Evolutionary conservation across 2,888 invertebrate species (phyloP).

Genomic region (Axea sp.): DNA sequence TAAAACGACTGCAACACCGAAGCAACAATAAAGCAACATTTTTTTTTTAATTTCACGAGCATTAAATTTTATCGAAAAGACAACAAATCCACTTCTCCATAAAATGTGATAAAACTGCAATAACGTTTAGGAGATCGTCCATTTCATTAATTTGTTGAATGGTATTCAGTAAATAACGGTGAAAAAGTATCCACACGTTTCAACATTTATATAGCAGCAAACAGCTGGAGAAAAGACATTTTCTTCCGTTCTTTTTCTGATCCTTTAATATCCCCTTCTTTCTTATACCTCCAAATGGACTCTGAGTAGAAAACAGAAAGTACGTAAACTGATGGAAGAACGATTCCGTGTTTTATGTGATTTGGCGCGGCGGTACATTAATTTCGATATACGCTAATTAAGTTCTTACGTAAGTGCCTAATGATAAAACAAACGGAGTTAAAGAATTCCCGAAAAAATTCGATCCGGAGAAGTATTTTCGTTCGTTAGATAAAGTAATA

Average conservation of each 20-base stretch:
- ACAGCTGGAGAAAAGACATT: slow-evolving; percentile 32
- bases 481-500: too few relatives aligned
- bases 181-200: slow-evolving; percentile 15
- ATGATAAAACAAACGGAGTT: too few relatives aligned
- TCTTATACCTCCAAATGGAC: slow-evolving; percentile 36
- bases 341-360: slow-evolving; percentile 35
- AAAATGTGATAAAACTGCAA: too few relatives aligned
- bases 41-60: too few relatives aligned
- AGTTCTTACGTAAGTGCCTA: neutral
- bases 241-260: slow-evolving; percentile 27
- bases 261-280: slow-evolving; percentile 48
- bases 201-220: slow-evolving; percentile 34
- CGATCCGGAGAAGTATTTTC: too few relatives aligned
- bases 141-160: slow-evolving; percentile 15
- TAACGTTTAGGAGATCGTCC: too few relatives aligned
- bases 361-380: slow-evolving; percentile 30
- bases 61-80: too few relatives aligned
- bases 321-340: slow-evolving; percentile 47
- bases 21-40: too few relatives aligned
- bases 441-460: too few relatives aligned
- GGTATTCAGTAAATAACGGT: slow-evolving; percentile 35
- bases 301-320: slow-evolving; percentile 8
- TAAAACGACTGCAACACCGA: too few relatives aligned
- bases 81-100: too few relatives aligned
- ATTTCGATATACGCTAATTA: slow-evolving; percentile 44